Percentiles rank a stretch among this genome's conserved stretches.
Evolutionary conservation across 2,888 invertebrate species (phyloP).

Genomic region (Agrypnus murinus): DNA sequence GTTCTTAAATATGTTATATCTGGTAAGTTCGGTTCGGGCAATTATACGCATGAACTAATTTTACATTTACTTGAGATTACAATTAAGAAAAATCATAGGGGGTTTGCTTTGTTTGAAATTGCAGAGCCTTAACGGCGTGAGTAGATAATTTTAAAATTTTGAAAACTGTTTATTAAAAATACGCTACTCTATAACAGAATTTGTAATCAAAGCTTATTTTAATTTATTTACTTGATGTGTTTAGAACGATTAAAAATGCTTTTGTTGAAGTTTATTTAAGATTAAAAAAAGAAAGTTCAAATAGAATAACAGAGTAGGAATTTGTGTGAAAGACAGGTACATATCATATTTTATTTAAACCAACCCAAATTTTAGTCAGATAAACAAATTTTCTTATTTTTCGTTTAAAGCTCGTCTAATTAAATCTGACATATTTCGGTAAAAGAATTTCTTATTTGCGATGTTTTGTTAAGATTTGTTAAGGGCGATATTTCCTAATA

Average conservation of each 20-base stretch:
- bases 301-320: neutral
- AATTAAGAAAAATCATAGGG: no score
- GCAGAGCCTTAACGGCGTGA: no score
- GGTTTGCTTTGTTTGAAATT: no score
- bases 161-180: neutral
- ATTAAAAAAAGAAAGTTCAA: conserved; percentile 1
- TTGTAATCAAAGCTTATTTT: neutral
- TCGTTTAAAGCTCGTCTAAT: neutral
- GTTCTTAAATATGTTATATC: no score
- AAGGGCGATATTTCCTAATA: no score
- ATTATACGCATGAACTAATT: no score
- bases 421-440: neutral
- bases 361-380: neutral
- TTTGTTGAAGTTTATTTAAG: conserved; percentile 1
- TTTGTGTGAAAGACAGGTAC: neutral
- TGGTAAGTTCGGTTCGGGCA: no score
- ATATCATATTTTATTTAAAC: neutral
- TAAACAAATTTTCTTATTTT: conserved; percentile 8
- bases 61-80: no score
- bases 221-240: conserved; percentile 1
- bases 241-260: neutral
- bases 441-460: neutral
- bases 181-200: neutral
- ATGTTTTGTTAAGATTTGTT: neutral
- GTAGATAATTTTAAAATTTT: no score